These are phyloP conservation scores for Todiramphus chloris DNA, from an alignment of 2,113 vertebrate species.

Conservation along the genomic window DNA sequence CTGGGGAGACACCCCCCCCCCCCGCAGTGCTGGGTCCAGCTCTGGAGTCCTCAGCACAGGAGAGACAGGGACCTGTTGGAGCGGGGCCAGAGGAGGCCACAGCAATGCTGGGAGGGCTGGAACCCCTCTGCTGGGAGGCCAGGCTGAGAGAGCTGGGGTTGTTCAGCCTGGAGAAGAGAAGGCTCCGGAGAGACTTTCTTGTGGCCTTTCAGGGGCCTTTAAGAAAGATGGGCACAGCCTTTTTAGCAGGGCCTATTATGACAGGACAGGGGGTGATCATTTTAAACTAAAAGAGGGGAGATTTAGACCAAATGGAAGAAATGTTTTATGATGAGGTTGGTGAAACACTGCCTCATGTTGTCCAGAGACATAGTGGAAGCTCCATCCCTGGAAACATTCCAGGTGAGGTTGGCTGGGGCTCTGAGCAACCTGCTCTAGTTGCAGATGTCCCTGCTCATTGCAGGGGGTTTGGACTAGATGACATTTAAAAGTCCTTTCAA, in stretches of 20 bases:
- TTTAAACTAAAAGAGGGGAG: neutral
- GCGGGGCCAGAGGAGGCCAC: neutral
- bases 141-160: neutral
- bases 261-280: neutral
- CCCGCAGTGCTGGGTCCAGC: neutral
- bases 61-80: neutral
- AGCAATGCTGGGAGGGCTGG: neutral
- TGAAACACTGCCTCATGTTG: neutral
- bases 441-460: neutral
- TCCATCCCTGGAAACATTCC: neutral
- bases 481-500: neutral
- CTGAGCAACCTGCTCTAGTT: neutral
- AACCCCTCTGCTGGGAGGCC: neutral
- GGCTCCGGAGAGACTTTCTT: neutral
- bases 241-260: neutral
- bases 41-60: neutral
- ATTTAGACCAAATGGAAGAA: neutral
- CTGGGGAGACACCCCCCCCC: too few species aligned
- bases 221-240: neutral
- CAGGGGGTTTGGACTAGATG: neutral
- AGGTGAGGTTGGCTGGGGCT: neutral
- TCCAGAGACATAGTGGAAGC: neutral
- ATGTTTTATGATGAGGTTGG: neutral
- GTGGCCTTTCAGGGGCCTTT: neutral
- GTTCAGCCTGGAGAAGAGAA: neutral